Evolutionary conservation across 2,888 invertebrate genomes (phyloP).

Genomic region (Diloba caeruleocephala): DNA sequence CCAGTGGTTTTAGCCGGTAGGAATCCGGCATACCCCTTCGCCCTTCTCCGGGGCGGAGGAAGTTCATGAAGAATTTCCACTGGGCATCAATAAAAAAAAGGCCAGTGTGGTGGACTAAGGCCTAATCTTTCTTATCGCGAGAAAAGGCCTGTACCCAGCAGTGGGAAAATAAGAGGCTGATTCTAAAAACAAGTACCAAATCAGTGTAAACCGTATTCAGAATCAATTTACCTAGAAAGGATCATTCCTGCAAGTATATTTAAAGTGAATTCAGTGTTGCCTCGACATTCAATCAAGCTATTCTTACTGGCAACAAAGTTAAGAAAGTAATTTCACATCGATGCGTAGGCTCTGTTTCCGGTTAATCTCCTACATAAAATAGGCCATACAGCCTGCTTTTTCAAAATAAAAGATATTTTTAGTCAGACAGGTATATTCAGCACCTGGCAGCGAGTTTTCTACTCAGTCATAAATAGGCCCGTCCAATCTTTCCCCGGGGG

Average conservation of each 20-base stretch:
- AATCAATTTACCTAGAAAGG: constrained; percentile 1
- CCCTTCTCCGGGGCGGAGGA: too few species aligned
- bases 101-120: too few species aligned
- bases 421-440: constrained; percentile 26
- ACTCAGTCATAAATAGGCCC: constrained; percentile 38
- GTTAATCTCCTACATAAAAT: constrained; percentile 32
- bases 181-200: too few species aligned
- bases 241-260: neutral
- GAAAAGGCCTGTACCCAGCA: too few species aligned
- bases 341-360: constrained; percentile 25
- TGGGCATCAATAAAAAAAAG: too few species aligned
- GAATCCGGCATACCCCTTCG: too few species aligned
- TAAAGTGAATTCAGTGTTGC: neutral
- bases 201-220: neutral
- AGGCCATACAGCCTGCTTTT: constrained; percentile 8
- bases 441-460: constrained; percentile 25
- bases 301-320: constrained; percentile 17
- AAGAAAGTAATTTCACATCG: constrained; percentile 17
- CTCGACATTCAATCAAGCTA: neutral
- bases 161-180: too few species aligned
- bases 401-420: constrained; percentile 16
- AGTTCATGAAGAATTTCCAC: too few species aligned
- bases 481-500: constrained; percentile 33
- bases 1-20: too few species aligned
- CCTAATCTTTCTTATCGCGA: too few species aligned